These are phyloP conservation scores for Erebia ligea DNA, from an alignment of 2,888 invertebrate species.

Conservation along the genomic window DNA sequence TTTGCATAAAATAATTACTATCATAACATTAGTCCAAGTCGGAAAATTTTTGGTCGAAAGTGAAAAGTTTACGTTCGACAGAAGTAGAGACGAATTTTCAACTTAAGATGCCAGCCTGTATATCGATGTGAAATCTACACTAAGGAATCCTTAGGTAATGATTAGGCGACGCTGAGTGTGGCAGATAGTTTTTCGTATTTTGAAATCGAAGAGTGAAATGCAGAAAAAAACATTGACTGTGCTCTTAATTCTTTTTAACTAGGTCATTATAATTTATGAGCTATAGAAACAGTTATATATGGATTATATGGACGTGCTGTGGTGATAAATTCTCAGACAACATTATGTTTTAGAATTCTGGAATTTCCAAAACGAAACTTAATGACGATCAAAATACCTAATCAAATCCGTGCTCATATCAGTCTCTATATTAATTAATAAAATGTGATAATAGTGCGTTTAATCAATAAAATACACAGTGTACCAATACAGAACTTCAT, in stretches of 20 bases:
- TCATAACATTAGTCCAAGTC: no score
- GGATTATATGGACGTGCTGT: constrained; percentile 39
- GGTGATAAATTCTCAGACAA: not conserved
- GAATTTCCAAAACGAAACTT: not conserved
- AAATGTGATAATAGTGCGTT: not conserved
- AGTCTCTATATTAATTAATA: constrained; percentile 5
- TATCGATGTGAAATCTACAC: no score
- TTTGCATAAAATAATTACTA: no score
- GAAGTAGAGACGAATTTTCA: no score
- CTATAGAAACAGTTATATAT: constrained; percentile 27
- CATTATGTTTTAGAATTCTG: not conserved
- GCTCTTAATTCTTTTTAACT: not conserved
- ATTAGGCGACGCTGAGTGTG: no score
- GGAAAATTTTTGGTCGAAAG: no score
- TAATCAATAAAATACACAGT: not conserved
- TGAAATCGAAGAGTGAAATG: not conserved
- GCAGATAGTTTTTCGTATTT: not conserved
- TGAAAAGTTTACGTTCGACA: no score
- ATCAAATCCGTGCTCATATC: constrained; percentile 18
- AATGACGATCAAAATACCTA: not conserved
- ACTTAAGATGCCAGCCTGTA: no score
- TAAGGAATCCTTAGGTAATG: no score
- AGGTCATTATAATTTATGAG: constrained; percentile 22
- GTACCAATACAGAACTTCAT: not conserved
- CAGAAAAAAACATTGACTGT: not conserved